Evolutionary conservation across 2,797 vertebrate species (phyloP).

Genomic region (Mormyrus proboscirostris): DNA sequence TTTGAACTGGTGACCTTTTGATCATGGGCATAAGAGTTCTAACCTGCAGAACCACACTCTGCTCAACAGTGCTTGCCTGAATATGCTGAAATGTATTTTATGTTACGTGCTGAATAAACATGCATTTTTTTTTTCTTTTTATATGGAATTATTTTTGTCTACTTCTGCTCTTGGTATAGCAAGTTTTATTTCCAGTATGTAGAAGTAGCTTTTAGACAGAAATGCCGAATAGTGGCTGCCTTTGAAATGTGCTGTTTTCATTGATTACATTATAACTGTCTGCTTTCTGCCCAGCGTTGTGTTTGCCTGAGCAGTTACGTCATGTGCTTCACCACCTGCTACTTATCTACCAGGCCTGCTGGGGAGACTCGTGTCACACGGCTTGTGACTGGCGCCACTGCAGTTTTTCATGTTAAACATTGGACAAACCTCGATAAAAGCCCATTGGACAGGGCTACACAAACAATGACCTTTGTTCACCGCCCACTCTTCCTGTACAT

Average conservation of each 20-base stretch:
- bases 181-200: not conserved
- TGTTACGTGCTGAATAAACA: not conserved
- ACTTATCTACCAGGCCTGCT: not conserved
- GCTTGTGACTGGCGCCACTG: not conserved
- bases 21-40: not conserved
- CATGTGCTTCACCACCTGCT: not conserved
- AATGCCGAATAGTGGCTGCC: not conserved
- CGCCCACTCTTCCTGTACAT: not conserved
- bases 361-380: not conserved
- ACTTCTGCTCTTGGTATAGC: not conserved
- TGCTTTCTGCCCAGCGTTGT: not conserved
- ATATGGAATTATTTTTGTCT: not conserved
- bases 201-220: not conserved
- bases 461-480: not conserved
- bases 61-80: not conserved
- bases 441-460: not conserved
- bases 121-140: not conserved
- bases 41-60: not conserved
- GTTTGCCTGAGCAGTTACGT: not conserved
- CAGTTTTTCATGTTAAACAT: not conserved
- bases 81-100: not conserved
- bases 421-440: not conserved
- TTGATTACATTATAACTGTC: not conserved
- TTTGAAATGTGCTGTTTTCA: not conserved
- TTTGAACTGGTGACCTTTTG: conserved; percentile 1